These are phyloP conservation scores for Puntigrus tetrazona DNA, from an alignment of 2,113 vertebrate genomes.

Conservation along the genomic window DNA sequence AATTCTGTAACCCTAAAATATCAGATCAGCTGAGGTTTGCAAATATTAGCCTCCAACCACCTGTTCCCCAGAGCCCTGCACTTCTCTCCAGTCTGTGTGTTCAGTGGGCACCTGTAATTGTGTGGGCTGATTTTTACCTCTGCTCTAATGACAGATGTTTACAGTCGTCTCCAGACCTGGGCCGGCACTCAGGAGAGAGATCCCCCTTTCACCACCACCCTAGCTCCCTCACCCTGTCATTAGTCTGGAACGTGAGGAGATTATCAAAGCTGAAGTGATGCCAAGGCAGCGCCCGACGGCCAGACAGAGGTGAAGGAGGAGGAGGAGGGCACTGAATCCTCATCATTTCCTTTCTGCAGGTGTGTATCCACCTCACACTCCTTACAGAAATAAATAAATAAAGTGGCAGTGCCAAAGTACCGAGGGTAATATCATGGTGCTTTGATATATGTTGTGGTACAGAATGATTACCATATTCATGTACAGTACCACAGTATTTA, in stretches of 20 bases:
- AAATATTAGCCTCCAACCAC: neutral
- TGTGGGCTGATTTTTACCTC: constrained; percentile 53
- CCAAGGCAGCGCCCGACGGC: constrained; percentile 32
- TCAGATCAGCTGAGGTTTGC: neutral
- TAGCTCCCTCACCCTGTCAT: constrained; percentile 58
- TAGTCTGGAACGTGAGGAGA: constrained; percentile 60
- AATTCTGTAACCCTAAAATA: neutral
- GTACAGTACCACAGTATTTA: neutral
- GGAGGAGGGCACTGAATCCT: constrained; percentile 12
- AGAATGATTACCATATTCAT: neutral
- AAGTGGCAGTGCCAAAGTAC: neutral
- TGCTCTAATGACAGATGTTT: constrained; percentile 57
- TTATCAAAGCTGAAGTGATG: constrained; percentile 53
- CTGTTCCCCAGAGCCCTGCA: constrained; percentile 12
- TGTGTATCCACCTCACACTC: neutral
- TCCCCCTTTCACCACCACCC: constrained; percentile 51
- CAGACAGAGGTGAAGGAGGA: constrained; percentile 17
- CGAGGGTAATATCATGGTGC: neutral
- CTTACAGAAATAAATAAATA: neutral
- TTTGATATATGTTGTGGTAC: neutral
- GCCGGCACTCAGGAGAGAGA: constrained; percentile 35
- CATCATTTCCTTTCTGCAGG: constrained; percentile 15
- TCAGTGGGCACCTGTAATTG: constrained; percentile 56
- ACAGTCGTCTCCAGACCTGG: constrained; percentile 49
- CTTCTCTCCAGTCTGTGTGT: constrained; percentile 22